A percentile compares a stretch with the other conserved stretches of the same genome.
Conservation (phyloP, 1,140 invertebrate species). For the Schlechtendalia chinensis region DNA sequence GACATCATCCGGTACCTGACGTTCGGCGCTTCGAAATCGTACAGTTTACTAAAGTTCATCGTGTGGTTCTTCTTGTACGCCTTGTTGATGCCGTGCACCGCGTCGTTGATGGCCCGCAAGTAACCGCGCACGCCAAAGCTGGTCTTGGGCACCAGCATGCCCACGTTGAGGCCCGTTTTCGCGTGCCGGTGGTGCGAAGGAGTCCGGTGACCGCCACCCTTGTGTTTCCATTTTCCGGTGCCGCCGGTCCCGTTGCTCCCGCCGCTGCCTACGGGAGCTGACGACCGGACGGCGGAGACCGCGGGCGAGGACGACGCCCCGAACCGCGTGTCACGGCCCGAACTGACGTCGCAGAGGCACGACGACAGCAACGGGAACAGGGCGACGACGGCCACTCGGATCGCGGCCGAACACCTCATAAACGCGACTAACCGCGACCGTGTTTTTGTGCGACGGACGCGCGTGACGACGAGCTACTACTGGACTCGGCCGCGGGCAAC, state of each 20-base stretch:
- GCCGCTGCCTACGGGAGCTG: not conserved
- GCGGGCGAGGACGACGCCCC: not conserved
- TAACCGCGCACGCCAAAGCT: constrained; percentile 68
- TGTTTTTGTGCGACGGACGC: constrained; percentile 17
- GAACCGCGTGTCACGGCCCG: not conserved
- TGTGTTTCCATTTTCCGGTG: not conserved
- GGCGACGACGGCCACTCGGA: not conserved
- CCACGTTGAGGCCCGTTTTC: constrained; percentile 58
- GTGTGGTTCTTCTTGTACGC: constrained; percentile 62
- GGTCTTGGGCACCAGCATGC: constrained; percentile 66
- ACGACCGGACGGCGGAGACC: not conserved
- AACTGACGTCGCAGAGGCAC: not conserved
- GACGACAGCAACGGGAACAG: not conserved
- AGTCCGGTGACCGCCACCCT: not conserved
- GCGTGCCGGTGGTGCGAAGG: not conserved
- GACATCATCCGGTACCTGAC: constrained; percentile 68
- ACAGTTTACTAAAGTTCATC: constrained; percentile 63
- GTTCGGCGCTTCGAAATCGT: constrained; percentile 63
- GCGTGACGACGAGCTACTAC: constrained; percentile 52
- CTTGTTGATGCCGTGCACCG: constrained; percentile 57
- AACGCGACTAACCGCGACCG: not conserved
- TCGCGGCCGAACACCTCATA: constrained; percentile 4
- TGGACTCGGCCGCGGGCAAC: constrained; percentile 41
- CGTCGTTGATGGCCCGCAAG: constrained; percentile 65
- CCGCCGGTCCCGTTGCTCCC: not conserved